Evolutionary conservation across 2,113 vertebrate species (phyloP).

Genomic region (Oxyura jamaicensis): DNA sequence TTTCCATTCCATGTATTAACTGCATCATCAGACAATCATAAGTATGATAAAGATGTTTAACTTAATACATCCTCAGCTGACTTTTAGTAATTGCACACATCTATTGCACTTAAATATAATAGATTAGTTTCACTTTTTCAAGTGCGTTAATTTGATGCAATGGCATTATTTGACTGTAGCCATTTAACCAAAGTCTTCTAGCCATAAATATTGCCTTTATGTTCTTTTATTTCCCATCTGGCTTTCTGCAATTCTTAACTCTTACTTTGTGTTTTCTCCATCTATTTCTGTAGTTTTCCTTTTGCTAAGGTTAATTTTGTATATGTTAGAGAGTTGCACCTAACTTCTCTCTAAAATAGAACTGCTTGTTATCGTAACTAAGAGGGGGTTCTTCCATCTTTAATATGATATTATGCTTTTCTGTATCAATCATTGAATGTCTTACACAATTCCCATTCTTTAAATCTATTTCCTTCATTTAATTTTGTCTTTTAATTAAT

Average conservation of each 20-base stretch:
- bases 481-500: neutral
- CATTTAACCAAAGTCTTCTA: neutral
- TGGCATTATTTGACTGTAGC: accelerated
- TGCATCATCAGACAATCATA: neutral
- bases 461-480: neutral
- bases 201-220: neutral
- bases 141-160: neutral
- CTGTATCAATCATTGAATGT: neutral
- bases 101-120: neutral
- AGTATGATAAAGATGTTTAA: neutral
- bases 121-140: neutral
- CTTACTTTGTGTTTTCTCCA: neutral
- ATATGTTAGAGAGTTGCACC: neutral
- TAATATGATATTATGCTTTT: neutral
- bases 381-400: neutral
- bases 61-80: neutral
- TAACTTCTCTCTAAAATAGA: neutral
- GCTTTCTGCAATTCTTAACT: neutral
- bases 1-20: neutral
- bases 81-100: neutral
- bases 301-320: neutral
- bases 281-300: neutral
- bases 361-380: neutral
- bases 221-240: neutral
- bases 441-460: neutral